A percentile compares a stretch with the other conserved stretches of the same genome.
Evolutionary conservation across 2,113 vertebrate species (phyloP).

Genomic region (Pipa parva): DNA sequence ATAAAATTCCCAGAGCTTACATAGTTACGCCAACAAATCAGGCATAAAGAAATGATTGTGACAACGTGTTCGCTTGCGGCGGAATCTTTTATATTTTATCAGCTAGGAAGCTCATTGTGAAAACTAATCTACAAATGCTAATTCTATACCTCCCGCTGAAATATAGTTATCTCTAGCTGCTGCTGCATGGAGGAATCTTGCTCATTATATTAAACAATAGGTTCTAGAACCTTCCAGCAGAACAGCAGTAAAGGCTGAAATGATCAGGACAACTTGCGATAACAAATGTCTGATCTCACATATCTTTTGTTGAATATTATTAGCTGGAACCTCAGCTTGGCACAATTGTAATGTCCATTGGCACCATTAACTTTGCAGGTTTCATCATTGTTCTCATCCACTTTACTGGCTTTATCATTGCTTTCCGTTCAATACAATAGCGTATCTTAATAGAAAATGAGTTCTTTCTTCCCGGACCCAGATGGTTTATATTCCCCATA

Average conservation of each 20-base stretch:
- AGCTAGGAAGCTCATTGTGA: neutral
- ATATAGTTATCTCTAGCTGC: neutral
- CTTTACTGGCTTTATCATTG: neutral
- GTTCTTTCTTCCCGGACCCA: conserved; percentile 17
- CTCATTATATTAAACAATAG: conserved; percentile 11
- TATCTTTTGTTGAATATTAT: conserved; percentile 23
- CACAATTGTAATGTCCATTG: conserved; percentile 9
- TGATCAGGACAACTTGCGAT: conserved; percentile 7
- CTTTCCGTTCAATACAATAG: neutral
- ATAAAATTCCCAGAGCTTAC: no score
- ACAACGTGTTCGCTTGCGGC: no score
- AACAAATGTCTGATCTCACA: neutral
- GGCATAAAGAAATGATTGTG: no score
- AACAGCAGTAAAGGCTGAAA: neutral
- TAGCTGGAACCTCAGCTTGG: conserved; percentile 18
- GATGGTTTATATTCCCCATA: conserved; percentile 3
- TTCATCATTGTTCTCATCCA: neutral
- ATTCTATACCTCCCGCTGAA: neutral
- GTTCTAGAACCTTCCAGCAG: conserved; percentile 4
- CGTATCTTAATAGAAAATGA: neutral
- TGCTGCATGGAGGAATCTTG: neutral
- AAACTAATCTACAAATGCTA: neutral
- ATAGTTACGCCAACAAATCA: no score
- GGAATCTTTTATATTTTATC: neutral
- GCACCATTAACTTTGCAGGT: neutral